These are phyloP conservation scores for Dromaius novaehollandiae DNA, from an alignment of 2,113 vertebrate species.

Conservation along the genomic window DNA sequence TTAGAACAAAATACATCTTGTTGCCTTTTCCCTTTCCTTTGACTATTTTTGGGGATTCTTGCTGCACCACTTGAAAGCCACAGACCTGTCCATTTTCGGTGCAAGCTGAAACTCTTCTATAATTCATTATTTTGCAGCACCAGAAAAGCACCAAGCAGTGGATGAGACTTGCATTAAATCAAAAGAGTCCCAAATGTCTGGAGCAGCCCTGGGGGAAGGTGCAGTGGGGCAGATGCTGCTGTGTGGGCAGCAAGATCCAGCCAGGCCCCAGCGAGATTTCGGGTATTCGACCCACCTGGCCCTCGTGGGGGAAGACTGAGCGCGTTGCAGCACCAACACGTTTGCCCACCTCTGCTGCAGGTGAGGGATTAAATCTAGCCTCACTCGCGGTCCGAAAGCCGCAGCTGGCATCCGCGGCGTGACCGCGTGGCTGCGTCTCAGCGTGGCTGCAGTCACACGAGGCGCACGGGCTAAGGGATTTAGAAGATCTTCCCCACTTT, in stretches of 20 bases:
- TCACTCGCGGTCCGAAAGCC: background rate
- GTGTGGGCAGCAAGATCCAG: too few relatives aligned
- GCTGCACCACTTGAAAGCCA: background rate
- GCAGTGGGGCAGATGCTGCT: too few relatives aligned
- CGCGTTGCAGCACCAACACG: too few relatives aligned
- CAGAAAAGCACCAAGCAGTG: background rate
- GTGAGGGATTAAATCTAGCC: too few relatives aligned
- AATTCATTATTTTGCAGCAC: background rate
- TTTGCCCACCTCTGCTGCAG: too few relatives aligned
- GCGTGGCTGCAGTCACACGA: background rate
- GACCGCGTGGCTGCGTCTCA: background rate
- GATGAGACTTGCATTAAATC: background rate
- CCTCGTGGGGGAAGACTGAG: too few relatives aligned
- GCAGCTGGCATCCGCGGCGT: background rate
- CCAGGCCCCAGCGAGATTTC: too few relatives aligned
- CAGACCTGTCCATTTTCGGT: background rate
- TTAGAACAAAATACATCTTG: background rate
- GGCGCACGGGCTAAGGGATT: accelerated
- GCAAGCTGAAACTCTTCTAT: background rate
- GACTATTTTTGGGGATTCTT: background rate
- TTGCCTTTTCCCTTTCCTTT: background rate
- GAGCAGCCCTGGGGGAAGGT: too few relatives aligned
- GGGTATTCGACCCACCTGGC: too few relatives aligned
- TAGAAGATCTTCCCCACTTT: background rate
- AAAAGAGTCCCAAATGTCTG: too few relatives aligned